Conservation (phyloP, 2,113 vertebrate genomes). For the Benitochromis conjunctus region DNA sequence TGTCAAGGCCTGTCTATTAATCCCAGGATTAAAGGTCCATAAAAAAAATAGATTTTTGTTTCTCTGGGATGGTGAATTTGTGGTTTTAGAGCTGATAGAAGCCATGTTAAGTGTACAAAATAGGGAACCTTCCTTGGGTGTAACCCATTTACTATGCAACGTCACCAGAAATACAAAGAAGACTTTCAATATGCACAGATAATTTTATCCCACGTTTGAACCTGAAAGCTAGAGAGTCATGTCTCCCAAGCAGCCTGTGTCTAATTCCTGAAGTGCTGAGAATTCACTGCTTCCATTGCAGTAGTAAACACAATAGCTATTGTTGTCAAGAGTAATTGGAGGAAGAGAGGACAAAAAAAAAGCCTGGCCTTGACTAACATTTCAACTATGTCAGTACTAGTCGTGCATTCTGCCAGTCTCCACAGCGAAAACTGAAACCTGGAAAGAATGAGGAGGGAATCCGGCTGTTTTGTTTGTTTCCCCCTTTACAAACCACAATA, state of each 20-base stretch:
- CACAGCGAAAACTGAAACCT: conserved; percentile 40
- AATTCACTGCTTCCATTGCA: conserved; percentile 20
- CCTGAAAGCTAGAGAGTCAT: neutral
- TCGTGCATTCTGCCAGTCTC: conserved; percentile 33
- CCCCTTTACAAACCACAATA: neutral
- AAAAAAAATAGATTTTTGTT: neutral
- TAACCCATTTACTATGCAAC: neutral
- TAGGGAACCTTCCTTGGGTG: neutral
- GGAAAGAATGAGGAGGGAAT: conserved; percentile 45
- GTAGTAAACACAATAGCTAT: conserved; percentile 55
- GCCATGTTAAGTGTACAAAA: neutral
- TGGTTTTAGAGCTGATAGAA: neutral
- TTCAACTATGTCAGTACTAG: conserved; percentile 27
- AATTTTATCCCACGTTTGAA: neutral
- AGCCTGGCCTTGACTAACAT: conserved; percentile 44
- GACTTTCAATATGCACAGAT: neutral
- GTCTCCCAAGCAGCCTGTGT: neutral
- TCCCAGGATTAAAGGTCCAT: neutral
- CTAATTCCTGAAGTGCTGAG: conserved; percentile 15
- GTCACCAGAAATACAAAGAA: neutral
- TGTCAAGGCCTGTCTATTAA: neutral
- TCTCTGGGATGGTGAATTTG: neutral
- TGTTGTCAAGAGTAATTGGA: conserved; percentile 46
- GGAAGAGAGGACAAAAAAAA: conserved; percentile 21
- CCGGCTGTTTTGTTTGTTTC: neutral